These are phyloP conservation scores for Gonocerus acuteangulatus DNA, from an alignment of 2,888 invertebrate species.

Conservation along the genomic window DNA sequence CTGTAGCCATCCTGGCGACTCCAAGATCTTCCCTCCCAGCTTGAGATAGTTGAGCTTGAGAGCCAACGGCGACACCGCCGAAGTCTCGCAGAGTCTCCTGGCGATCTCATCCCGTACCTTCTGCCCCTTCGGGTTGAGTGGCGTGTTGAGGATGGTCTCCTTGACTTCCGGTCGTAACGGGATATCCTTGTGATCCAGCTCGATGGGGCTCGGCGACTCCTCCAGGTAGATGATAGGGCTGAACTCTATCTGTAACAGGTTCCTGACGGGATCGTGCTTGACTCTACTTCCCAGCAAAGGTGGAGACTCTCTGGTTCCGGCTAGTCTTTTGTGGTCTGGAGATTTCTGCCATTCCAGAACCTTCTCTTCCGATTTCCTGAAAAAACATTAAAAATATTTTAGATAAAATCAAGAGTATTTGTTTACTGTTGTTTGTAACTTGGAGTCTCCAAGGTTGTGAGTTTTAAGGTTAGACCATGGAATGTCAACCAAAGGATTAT, in stretches of 20 bases:
- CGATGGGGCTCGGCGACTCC: conserved; percentile 39
- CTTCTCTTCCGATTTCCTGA: conserved; percentile 32
- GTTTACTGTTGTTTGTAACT: too few relatives aligned
- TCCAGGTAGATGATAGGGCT: conserved; percentile 43
- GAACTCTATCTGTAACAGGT: conserved; percentile 49
- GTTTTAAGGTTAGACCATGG: too few relatives aligned
- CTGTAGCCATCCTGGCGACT: conserved; percentile 12
- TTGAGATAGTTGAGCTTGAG: conserved; percentile 47
- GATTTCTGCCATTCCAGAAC: conserved; percentile 31
- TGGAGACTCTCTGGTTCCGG: not conserved
- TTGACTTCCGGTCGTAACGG: conserved; percentile 31
- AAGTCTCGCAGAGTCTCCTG: conserved; percentile 27
- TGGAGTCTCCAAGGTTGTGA: too few relatives aligned
- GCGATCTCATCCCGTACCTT: conserved; percentile 25
- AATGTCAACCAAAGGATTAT: too few relatives aligned
- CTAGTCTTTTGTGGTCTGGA: conserved; percentile 19
- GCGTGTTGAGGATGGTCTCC: conserved; percentile 30
- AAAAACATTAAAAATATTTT: not conserved
- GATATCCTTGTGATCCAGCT: conserved; percentile 39
- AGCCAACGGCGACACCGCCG: conserved; percentile 52
- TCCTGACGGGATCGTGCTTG: conserved; percentile 30
- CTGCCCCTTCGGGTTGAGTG: conserved; percentile 23
- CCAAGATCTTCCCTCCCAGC: conserved; percentile 26
- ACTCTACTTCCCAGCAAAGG: conserved; percentile 29
- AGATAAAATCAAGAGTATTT: too few relatives aligned